phyloP scores from a whole-genome alignment of 2,797 vertebrate species.

The Kryptopterus vitreolus region DNA sequence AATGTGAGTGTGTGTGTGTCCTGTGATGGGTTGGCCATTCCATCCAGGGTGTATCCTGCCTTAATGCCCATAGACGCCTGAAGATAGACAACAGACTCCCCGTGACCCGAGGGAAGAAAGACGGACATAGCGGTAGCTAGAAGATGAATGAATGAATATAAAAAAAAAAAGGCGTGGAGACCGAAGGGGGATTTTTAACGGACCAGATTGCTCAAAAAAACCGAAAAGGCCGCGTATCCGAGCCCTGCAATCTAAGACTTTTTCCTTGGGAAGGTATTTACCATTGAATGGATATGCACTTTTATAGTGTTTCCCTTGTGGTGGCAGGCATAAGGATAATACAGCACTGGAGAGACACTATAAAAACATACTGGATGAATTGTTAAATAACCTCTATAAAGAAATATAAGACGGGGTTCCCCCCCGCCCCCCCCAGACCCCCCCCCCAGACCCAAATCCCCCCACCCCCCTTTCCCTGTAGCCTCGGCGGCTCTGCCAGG shows the following conservation, averaged over 20 bases:
- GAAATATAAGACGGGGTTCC: constrained; percentile 76
- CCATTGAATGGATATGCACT: constrained; percentile 70
- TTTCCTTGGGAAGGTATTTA: constrained; percentile 59
- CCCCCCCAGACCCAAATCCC: too few species aligned
- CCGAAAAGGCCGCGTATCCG: constrained; percentile 43
- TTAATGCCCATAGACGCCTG: too few species aligned
- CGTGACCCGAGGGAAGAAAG: too few species aligned
- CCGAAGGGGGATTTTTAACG: background rate
- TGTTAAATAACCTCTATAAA: constrained; percentile 81
- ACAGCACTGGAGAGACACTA: constrained; percentile 68
- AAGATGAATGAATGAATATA: too few species aligned
- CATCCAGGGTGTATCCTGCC: too few species aligned
- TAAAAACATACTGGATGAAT: constrained; percentile 78
- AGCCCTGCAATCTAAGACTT: constrained; percentile 59
- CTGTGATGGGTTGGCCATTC: too few species aligned
- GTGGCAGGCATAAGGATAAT: constrained; percentile 58
- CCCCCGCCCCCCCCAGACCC: too few species aligned
- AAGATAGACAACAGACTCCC: too few species aligned
- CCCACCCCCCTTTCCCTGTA: too few species aligned
- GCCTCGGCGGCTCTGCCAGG: constrained; percentile 69
- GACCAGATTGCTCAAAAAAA: constrained; percentile 60
- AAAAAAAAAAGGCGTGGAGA: background rate
- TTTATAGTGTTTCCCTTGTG: constrained; percentile 67
- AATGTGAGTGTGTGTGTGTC: too few species aligned
- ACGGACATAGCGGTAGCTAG: too few species aligned